Conservation (phyloP, 2,797 vertebrate genomes). For the Fistularia tabacaria region DNA sequence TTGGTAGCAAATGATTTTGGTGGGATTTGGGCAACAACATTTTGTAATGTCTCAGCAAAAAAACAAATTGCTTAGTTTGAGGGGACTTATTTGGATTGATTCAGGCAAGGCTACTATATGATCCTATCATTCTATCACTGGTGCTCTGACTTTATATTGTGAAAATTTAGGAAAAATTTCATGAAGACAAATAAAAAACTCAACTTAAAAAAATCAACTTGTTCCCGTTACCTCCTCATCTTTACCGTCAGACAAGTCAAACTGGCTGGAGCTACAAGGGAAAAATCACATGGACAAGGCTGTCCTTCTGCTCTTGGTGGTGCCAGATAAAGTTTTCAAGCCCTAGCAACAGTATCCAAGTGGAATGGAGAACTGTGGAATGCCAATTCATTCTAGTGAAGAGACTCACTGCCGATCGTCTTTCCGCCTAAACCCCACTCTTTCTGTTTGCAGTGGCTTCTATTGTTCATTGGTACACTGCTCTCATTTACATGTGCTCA, state of each 20-base stretch:
- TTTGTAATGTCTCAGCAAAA: no score
- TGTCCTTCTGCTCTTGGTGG: constrained; percentile 8
- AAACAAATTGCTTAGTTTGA: no score
- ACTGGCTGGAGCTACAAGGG: constrained; percentile 5
- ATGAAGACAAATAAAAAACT: no score
- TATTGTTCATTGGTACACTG: constrained; percentile 7
- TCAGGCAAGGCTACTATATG: no score
- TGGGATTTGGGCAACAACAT: no score
- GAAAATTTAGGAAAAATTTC: no score
- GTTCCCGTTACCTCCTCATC: not conserved
- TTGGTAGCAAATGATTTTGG: no score
- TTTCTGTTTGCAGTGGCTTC: constrained; percentile 12
- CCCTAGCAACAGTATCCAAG: constrained; percentile 58
- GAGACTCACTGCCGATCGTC: constrained; percentile 14
- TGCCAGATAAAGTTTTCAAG: constrained; percentile 42
- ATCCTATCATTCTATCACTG: no score
- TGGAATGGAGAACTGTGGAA: constrained; percentile 26
- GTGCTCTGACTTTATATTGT: no score
- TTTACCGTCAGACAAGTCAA: not conserved
- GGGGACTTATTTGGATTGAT: no score
- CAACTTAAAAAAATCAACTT: no score
- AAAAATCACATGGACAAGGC: constrained; percentile 1
- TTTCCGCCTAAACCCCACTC: not conserved
- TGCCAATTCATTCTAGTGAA: constrained; percentile 22
- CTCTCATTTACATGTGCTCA: not conserved